These are phyloP conservation scores for Tethya wilhelma DNA, from an alignment of 37 sponge, comb jelly and placozoan genomes.

Conservation along the genomic window DNA sequence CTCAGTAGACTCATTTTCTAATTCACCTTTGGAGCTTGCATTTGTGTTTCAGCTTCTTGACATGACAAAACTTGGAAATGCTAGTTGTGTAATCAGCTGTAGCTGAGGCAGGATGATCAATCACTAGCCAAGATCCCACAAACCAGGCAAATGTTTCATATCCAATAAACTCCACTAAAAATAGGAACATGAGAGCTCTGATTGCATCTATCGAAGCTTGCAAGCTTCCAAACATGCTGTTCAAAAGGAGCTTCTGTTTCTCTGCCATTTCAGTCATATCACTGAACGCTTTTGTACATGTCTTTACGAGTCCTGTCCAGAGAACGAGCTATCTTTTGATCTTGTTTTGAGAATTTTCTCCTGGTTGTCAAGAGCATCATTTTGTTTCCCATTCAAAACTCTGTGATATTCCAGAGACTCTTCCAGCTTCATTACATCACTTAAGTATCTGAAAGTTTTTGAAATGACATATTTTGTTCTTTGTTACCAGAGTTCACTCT, in stretches of 20 bases:
- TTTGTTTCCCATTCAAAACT: constrained; percentile 44
- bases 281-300: not conserved
- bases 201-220: constrained; percentile 26
- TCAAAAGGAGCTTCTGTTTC: constrained; percentile 48
- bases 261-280: constrained; percentile 51
- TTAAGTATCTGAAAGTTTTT: constrained; percentile 44
- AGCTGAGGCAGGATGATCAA: no score
- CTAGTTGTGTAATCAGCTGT: no score
- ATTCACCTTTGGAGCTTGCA: no score
- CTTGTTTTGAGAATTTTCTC: no score
- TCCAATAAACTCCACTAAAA: constrained; percentile 45
- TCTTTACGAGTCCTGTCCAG: no score
- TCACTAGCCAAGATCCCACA: constrained; percentile 19
- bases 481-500: constrained; percentile 74
- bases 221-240: constrained; percentile 18
- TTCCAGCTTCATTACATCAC: constrained; percentile 46
- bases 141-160: constrained; percentile 33
- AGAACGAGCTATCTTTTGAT: no score
- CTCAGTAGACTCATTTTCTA: no score
- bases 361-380: constrained; percentile 55
- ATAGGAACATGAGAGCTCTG: constrained; percentile 32
- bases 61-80: no score
- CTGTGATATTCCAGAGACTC: constrained; percentile 55
- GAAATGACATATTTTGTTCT: constrained; percentile 53
- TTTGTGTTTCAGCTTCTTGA: no score